Evolutionary conservation across 1,140 invertebrate species (phyloP).

Genomic region (Trichonephila clavipes): DNA sequence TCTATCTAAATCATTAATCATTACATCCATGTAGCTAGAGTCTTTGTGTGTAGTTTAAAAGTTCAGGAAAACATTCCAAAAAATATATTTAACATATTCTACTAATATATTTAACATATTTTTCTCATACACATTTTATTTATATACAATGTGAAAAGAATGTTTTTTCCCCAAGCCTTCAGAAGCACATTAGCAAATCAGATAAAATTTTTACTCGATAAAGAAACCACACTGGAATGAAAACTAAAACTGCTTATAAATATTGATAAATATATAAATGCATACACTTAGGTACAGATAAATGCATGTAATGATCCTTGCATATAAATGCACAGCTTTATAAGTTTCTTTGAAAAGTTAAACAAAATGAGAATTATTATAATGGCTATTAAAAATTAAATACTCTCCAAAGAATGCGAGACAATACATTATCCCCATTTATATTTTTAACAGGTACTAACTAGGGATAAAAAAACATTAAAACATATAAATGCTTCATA

Average conservation of each 20-base stretch:
- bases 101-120: conserved; percentile 39
- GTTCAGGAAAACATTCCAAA: conserved; percentile 36
- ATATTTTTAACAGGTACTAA: neutral
- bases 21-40: conserved; percentile 21
- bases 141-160: conserved; percentile 15
- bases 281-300: neutral
- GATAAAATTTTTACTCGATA: neutral
- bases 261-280: neutral
- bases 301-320: neutral
- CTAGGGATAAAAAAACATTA: neutral
- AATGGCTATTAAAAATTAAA: neutral
- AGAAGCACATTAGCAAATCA: neutral
- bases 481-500: neutral
- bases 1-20: conserved; percentile 29
- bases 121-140: conserved; percentile 16
- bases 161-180: neutral
- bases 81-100: conserved; percentile 32
- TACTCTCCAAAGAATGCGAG: neutral
- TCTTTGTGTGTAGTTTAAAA: conserved; percentile 41
- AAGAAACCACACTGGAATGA: neutral
- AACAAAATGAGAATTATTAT: neutral
- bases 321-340: neutral
- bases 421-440: neutral
- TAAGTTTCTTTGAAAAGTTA: neutral
- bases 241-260: neutral